A percentile compares a stretch with the other conserved stretches of the same genome.
phyloP scores from a whole-genome alignment of 2,113 vertebrate genomes.

The Vicugna pacos region DNA sequence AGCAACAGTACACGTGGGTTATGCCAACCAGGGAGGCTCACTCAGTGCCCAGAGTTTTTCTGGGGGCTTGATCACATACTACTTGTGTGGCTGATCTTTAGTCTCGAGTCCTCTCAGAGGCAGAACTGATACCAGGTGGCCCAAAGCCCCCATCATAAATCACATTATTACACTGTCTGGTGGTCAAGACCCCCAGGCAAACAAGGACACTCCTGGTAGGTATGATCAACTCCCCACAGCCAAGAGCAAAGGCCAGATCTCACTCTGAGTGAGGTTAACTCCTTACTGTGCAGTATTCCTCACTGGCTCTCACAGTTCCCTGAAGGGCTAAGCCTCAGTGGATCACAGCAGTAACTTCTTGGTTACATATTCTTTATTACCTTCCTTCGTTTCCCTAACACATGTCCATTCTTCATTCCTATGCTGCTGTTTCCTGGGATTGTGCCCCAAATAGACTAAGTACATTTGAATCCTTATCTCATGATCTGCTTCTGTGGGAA shows the following conservation, averaged over 20 bases:
- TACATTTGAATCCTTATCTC: background rate
- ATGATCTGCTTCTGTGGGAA: background rate
- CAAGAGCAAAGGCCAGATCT: background rate
- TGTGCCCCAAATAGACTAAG: background rate
- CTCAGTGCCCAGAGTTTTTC: background rate
- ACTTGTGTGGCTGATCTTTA: background rate
- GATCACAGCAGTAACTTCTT: background rate
- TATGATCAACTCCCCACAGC: too few relatives aligned
- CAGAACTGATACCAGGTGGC: background rate
- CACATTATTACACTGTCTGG: too few relatives aligned
- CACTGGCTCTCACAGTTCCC: background rate
- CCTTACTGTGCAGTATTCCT: background rate
- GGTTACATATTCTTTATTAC: background rate
- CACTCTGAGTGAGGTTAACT: background rate
- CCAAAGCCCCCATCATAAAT: too few relatives aligned
- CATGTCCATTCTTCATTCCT: background rate
- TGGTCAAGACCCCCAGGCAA: too few relatives aligned
- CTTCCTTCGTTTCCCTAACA: background rate
- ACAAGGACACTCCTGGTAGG: too few relatives aligned
- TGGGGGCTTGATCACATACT: background rate
- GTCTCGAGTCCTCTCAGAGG: background rate
- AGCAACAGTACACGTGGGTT: background rate
- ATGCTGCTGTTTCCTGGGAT: background rate
- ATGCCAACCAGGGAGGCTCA: background rate
- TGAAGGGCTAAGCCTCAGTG: background rate